Base-by-base conservation (phyloP, 2,888 invertebrate species). In the Lamproptera curius region DNA sequence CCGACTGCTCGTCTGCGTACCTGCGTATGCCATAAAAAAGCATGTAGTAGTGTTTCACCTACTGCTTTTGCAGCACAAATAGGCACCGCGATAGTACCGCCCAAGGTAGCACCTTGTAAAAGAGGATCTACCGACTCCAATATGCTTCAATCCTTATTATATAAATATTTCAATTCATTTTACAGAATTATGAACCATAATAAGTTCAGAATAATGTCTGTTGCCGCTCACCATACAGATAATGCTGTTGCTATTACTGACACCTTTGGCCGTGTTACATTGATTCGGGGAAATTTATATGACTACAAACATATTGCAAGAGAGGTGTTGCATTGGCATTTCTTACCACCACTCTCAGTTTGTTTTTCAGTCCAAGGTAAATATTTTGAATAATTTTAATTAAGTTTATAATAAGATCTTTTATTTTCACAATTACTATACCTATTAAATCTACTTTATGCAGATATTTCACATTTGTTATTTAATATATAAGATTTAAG, bases 261-360 rank as follows among this genome's bases (percentile, higher is more conserved):
- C 50, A 69, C 85, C 0, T 61, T 88, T 10, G 88, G 88, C 0
- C 62, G 86, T 34, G 68, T 74, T 1, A 76, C 70, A 0, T 51
- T 86, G 1, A 54, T 80, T 28, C 66, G 77, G 57, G 83, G 85
- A 1, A 72, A 82, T 55, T 61, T 88, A 16, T 83, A 67, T 59
- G 65, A 77, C 42, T 57, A 62, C 33, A 67, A 43, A 10, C 61
- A 61, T 51, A 50, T 76, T 5, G 76, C 75, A 1, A 70, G 70
- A 45, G 88, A 88, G 59, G 62, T 75, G 1, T 46, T 85, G 34
- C 88, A 88, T 63, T 88, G 88, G 88, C 88, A 88, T 61, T 76
- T 70, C 46, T 59, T 88, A 39, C 88, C 88, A 1, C 62, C 78
- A 2, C 62, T 82, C 31, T 76, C 84, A 16, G 65, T 72, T 15